These are phyloP conservation scores for Eristalinus aeneus DNA, from an alignment of 2,888 invertebrate species.

Conservation along the genomic window DNA sequence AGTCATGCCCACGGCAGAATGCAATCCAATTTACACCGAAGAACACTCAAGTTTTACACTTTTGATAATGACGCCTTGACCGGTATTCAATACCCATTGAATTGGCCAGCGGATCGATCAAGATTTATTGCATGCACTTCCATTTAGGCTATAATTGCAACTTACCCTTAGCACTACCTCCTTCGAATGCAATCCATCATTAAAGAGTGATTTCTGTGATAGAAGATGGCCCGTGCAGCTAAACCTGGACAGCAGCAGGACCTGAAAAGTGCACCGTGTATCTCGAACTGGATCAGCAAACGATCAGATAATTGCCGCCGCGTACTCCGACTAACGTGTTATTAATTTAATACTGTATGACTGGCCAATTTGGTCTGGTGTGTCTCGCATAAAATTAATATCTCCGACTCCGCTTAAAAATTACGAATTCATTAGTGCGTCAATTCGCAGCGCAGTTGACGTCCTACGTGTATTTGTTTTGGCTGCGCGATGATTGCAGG, in stretches of 20 bases:
- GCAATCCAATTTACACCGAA: conserved; percentile 37
- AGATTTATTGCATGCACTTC: conserved; percentile 52
- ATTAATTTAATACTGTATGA: conserved; percentile 29
- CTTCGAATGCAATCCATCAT: conserved; percentile 35
- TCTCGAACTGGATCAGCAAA: neutral
- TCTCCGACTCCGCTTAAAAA: conserved; percentile 17
- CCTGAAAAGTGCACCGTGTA: neutral
- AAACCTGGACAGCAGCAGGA: neutral
- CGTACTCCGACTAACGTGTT: conserved; percentile 15
- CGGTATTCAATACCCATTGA: conserved; percentile 44
- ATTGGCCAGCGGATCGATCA: conserved; percentile 40
- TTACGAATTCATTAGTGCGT: conserved; percentile 61
- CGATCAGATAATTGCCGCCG: conserved; percentile 2
- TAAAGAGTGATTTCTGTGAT: neutral
- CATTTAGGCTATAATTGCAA: conserved; percentile 44
- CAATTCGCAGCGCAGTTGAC: conserved; percentile 13
- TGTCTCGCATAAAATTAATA: conserved; percentile 36
- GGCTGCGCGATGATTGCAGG: conserved; percentile 47
- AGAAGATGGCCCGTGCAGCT: neutral
- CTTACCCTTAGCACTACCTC: neutral
- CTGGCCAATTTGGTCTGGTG: conserved; percentile 25
- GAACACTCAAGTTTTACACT: conserved; percentile 41
- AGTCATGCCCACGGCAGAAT: neutral
- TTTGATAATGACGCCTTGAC: conserved; percentile 34
- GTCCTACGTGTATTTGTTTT: conserved; percentile 56